Conservation (phyloP, 2,797 vertebrate species). For the Rachycentron canadum region DNA sequence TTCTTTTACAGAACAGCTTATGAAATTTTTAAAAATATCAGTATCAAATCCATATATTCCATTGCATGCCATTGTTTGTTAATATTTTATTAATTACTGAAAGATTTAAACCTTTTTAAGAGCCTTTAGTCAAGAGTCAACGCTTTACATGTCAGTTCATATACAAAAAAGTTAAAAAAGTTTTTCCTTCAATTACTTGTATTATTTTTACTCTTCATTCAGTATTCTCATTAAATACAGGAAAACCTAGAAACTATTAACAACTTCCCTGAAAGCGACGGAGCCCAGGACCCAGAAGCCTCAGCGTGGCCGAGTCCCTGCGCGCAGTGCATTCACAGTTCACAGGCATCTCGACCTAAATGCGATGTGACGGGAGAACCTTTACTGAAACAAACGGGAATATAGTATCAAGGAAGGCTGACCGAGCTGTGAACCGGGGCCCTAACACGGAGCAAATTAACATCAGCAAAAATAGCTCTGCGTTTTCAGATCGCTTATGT, state of each 20-base stretch:
- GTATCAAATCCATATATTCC: neutral
- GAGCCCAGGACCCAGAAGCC: conserved; percentile 74
- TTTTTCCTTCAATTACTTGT: neutral
- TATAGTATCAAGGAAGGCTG: conserved; percentile 93
- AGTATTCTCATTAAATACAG: conserved; percentile 1
- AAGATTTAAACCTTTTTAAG: conserved; percentile 28
- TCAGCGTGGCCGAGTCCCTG: conserved; percentile 73
- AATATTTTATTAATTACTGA: conserved; percentile 50
- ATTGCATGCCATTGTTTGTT: conserved; percentile 42
- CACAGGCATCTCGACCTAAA: conserved; percentile 87
- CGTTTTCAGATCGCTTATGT: conserved; percentile 83
- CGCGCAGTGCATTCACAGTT: conserved; percentile 90
- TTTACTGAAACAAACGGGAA: conserved; percentile 92
- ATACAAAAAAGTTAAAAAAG: neutral
- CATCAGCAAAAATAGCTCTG: conserved; percentile 87
- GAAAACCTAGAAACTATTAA: conserved; percentile 17
- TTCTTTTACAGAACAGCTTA: neutral
- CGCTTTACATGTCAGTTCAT: neutral
- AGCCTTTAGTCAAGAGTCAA: neutral
- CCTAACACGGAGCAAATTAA: conserved; percentile 94
- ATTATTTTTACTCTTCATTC: neutral
- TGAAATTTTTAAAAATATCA: neutral
- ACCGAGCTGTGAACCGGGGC: conserved; percentile 91
- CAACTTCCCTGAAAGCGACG: conserved; percentile 2
- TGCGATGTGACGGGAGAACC: conserved; percentile 88